These are phyloP conservation scores for Agrotis segetum DNA, from an alignment of 2,888 invertebrate genomes.

Conservation along the genomic window DNA sequence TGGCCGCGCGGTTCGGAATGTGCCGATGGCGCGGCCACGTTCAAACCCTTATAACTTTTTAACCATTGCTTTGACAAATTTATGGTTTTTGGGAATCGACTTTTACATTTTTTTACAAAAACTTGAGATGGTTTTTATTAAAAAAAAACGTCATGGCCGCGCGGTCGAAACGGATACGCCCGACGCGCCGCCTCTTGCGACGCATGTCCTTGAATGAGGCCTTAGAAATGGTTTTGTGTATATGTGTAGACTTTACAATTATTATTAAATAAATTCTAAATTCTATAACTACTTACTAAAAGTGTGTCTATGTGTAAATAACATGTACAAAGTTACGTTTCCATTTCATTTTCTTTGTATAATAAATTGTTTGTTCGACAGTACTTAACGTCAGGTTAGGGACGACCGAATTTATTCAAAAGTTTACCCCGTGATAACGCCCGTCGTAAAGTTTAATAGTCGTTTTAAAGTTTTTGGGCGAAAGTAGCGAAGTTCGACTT, in stretches of 20 bases:
- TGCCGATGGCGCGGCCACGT: no score
- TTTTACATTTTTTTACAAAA: no score
- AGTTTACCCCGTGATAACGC: constrained; percentile 77
- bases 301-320: not conserved
- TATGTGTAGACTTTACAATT: not conserved
- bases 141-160: no score
- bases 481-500: constrained; percentile 62
- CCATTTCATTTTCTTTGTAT: not conserved
- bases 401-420: constrained; percentile 88
- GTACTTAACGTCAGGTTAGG: constrained; percentile 79
- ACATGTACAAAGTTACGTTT: no score
- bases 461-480: constrained; percentile 75
- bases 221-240: not conserved
- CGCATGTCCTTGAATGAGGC: no score
- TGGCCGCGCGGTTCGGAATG: no score
- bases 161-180: no score
- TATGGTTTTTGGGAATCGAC: no score
- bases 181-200: no score
- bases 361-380: not conserved
- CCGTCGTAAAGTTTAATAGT: constrained; percentile 81
- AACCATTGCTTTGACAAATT: no score
- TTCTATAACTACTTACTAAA: not conserved
- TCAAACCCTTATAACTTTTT: no score
- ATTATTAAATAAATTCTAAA: not conserved
- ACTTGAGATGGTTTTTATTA: no score